phyloP scores from a whole-genome alignment of 2,113 vertebrate genomes.

The Meleagris gallopavo region DNA sequence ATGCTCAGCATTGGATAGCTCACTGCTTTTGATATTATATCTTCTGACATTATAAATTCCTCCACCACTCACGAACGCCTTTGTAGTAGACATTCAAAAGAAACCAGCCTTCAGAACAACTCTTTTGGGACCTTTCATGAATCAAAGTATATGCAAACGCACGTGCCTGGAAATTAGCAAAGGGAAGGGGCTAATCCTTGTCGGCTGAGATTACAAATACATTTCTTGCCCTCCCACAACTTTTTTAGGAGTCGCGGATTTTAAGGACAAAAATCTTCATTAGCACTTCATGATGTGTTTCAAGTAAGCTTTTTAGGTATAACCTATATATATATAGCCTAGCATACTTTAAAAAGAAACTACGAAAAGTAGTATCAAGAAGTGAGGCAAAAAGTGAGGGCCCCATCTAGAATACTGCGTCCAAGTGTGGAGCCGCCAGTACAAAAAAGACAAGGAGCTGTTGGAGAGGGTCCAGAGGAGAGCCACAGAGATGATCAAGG shows the following conservation, averaged over 20 bases:
- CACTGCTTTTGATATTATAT: background rate
- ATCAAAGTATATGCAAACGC: background rate
- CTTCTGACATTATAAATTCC: background rate
- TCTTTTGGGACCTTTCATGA: background rate
- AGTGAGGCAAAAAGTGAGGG: too few relatives aligned
- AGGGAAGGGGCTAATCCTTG: background rate
- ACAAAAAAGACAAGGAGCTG: too few relatives aligned
- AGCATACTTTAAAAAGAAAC: background rate
- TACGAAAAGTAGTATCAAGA: background rate
- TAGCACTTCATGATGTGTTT: background rate
- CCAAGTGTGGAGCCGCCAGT: too few relatives aligned
- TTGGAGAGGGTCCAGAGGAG: too few relatives aligned
- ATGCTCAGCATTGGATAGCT: background rate
- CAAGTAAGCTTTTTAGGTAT: background rate
- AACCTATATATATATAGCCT: background rate
- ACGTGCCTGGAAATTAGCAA: accelerated
- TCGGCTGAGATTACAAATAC: background rate
- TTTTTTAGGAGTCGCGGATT: background rate
- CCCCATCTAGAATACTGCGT: too few relatives aligned
- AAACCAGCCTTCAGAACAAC: background rate
- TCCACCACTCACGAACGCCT: background rate
- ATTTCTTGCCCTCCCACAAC: background rate
- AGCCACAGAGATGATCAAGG: too few relatives aligned
- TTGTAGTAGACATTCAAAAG: background rate
- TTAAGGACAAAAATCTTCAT: background rate